phyloP scores from a whole-genome alignment of 1,140 invertebrate species.

The Camponotus floridanus region DNA sequence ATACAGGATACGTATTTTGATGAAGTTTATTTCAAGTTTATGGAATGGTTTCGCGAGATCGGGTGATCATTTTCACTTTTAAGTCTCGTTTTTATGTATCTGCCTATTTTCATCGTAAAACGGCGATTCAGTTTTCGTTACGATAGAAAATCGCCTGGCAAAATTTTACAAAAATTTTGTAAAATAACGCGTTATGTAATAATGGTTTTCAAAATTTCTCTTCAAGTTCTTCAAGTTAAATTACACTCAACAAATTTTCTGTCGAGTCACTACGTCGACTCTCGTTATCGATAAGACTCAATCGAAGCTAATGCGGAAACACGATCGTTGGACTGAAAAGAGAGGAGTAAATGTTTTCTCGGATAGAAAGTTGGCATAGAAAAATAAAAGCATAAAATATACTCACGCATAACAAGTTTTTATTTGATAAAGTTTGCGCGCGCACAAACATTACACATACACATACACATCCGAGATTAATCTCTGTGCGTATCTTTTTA shows the following conservation, averaged over 20 bases:
- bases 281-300: constrained; percentile 2
- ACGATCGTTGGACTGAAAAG: background rate
- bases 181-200: constrained; percentile 24
- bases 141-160: background rate
- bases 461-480: background rate
- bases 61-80: constrained; percentile 2
- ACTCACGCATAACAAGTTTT: background rate
- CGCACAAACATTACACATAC: too few relatives aligned
- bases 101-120: constrained; percentile 3
- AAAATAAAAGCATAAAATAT: background rate
- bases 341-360: background rate
- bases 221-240: background rate
- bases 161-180: constrained; percentile 41
- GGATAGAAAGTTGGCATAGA: background rate
- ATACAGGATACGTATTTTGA: background rate
- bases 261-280: background rate
- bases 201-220: constrained; percentile 43
- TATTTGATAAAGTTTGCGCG: constrained; percentile 5
- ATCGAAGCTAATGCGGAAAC: background rate
- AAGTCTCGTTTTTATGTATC: constrained; percentile 6
- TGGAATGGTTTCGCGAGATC: background rate
- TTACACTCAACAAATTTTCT: constrained; percentile 1
- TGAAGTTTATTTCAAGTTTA: background rate
- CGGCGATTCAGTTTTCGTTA: constrained; percentile 12
- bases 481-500: background rate